Base-by-base conservation (phyloP, 1,140 invertebrate species). In the Homarus americanus region DNA sequence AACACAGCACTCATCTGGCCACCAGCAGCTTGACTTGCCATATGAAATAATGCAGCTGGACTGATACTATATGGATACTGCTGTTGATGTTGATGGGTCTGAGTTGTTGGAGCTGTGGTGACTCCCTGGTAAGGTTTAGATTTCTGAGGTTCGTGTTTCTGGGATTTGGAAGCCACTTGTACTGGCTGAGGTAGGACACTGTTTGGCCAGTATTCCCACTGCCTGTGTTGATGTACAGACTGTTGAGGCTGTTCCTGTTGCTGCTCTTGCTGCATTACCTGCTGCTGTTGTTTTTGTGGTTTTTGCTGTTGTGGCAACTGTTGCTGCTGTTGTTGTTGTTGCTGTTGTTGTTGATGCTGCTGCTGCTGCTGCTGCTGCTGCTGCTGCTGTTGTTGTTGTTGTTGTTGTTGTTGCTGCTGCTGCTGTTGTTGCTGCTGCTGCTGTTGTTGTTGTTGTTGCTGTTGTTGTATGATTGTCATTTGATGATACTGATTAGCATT, bases 1-100 rank as follows among this genome's bases (percentile, higher is more conserved):
- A 89, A 73, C 10, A 89, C 49, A 17, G 87, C 87, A 89, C 87
- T 89, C 2, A 89, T 53, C 63, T 89, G 87, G 24, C 87, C 87
- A 17, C 87, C 75, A 73, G 87, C 75, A 53, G 87, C 87, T 49
- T 89, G 87, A 75, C 87, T 89, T 72, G 87, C 87, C 87, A 89
- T 89, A 32, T 89, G 87, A 53, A 89, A 89, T 9, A 89, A 63
- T 9, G 87, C 87, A 75, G 87, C 87, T 82, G 87, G 87, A 75
- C 79, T 89, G 28, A 89, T 89, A 36, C 87, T 89, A 36, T 75
- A 89, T 20, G 69, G 78, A 40, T 75, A 82, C 34, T 89, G 87
- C 63, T 89, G 87, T 20, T 89, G 85, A 4, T 87, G 86, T 72
- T 75, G 41, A 32, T 82, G 79, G n/a, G 15, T 72, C 28, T 72